Evolutionary conservation across 2,888 invertebrate species (phyloP).

Genomic region (Caenorhabditis sulstoni): DNA sequence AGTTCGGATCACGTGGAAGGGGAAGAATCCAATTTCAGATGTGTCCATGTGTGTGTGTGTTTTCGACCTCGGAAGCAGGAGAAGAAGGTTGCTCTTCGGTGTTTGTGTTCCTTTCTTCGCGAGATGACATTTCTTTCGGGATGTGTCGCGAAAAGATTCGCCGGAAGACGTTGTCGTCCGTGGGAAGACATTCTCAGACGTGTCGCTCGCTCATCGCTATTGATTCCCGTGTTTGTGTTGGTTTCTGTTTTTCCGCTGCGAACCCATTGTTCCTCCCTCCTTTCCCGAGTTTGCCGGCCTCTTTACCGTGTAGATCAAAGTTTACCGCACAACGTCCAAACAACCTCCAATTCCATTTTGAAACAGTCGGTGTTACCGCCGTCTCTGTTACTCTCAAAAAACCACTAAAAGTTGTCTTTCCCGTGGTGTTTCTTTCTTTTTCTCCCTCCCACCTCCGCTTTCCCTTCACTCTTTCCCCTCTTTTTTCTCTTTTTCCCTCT

Average conservation of each 20-base stretch:
- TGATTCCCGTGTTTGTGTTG: no score
- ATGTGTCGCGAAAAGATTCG: no score
- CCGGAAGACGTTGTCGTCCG: no score
- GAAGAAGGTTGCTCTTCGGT: conserved; percentile 19
- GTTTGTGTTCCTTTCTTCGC: not conserved
- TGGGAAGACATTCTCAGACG: no score
- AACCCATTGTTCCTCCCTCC: no score
- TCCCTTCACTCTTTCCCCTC: not conserved
- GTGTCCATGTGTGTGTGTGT: conserved; percentile 31
- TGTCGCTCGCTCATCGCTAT: no score
- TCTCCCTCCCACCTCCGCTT: conserved; percentile 2
- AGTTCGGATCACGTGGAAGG: not conserved
- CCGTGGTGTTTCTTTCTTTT: not conserved
- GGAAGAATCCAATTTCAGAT: conserved; percentile 47
- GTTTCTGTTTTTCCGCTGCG: no score
- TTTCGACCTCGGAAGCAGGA: conserved; percentile 4
- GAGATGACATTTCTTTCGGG: not conserved
- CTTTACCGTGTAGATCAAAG: no score
- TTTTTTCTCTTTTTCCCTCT: conserved; percentile 15
- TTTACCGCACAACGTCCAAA: not conserved
- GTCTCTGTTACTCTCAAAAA: not conserved
- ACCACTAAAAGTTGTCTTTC: conserved; percentile 26
- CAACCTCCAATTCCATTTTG: not conserved
- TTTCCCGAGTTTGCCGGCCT: no score
- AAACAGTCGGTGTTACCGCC: not conserved